Evolutionary conservation across 2,888 invertebrate species (phyloP), one percentile per base, ranked within the genome.

Genomic region (Cerceris ruficornis): DNA sequence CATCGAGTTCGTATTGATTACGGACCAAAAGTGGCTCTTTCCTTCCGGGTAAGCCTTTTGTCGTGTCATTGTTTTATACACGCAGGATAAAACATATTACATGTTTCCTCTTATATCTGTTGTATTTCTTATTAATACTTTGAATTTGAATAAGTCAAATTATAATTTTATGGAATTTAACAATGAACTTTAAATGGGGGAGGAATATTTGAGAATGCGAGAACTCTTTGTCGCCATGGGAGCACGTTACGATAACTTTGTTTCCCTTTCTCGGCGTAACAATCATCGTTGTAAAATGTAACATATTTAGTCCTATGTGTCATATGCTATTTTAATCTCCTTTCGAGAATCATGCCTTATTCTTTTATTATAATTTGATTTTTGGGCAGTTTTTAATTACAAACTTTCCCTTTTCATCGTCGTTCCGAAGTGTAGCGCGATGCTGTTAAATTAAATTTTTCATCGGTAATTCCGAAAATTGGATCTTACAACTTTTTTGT

Each of bases 291-390:
- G 61, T 42, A 55, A 14, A 71, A 69, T 42, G 49, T 55, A 54
- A 62, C 76, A 77, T 77, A 77, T 77, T 77, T 76, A 67, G 77
- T 54, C 50, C 49, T 77, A 71, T 62, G 77, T 77, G 77, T 77
- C 77, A 77, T 64, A 76, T 11, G 66, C 77, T 77, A 77, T 77
- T 77, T 77, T 76, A 76, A 77, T 76, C 76, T 55, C 58, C 77
- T 67, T 76, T 61, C 65, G 58, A 76, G 17, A 46, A 11, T 8
- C 43, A 55, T 41, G 42, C 57, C 52, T 57, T 54, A 54, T 58
- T 43, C 49, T 11, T 14, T 52, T 46, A 66, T 69, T 52, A 67
- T 42, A 15, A 2, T 2, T 55, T 39, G 7, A 9, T 28, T 46
- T 66, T 55, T 39, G 42, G 9, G 8, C 17, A 43, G 55, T 54